Evolutionary conservation across 2,113 vertebrate species (phyloP).

Genomic region (Hemiscyllium ocellatum): DNA sequence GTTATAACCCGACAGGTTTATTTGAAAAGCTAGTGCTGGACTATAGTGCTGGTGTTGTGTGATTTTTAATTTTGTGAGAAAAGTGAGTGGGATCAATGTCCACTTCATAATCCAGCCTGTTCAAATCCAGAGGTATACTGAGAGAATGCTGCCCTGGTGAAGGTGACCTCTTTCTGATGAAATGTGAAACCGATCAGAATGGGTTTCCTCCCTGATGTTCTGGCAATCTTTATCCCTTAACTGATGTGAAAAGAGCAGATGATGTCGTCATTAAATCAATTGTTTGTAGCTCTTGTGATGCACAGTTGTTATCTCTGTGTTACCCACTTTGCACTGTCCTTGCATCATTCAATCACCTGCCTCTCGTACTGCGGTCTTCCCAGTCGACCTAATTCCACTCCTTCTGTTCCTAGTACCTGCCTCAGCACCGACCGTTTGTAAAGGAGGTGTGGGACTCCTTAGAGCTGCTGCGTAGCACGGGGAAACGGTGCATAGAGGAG

Average conservation of each 20-base stretch:
- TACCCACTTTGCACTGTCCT: no score
- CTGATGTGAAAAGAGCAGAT: neutral
- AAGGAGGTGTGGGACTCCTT: conserved; percentile 62
- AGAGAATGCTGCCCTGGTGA: no score
- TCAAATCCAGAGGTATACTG: no score
- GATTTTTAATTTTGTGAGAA: neutral
- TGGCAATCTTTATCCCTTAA: neutral
- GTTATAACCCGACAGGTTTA: no score
- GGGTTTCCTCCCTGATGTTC: neutral
- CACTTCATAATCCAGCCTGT: neutral
- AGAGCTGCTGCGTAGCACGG: conserved; percentile 66
- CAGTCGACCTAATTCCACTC: neutral
- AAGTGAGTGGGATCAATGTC: neutral
- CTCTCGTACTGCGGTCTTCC: neutral
- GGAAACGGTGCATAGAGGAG: conserved; percentile 64
- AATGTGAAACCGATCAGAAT: neutral
- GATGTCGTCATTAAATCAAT: no score
- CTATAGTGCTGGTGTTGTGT: no score
- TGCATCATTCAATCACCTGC: no score
- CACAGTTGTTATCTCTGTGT: no score
- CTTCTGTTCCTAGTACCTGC: conserved; percentile 51
- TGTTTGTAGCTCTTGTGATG: no score
- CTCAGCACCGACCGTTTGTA: conserved; percentile 59
- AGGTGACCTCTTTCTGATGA: neutral
- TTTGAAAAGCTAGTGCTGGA: no score